These are phyloP conservation scores for Leptothorax acervorum DNA, from an alignment of 2,888 invertebrate species.

Conservation along the genomic window DNA sequence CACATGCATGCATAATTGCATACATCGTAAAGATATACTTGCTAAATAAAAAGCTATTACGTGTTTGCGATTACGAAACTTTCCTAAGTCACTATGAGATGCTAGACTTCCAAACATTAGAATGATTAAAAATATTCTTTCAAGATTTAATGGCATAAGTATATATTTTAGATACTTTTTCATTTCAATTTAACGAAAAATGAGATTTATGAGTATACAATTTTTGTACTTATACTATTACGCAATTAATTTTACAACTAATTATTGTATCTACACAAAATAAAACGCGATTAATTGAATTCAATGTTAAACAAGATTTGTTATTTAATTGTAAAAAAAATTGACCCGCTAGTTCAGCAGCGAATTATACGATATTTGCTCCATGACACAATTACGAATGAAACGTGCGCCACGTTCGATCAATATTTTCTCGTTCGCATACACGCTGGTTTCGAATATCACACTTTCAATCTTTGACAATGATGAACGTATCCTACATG, in stretches of 20 bases:
- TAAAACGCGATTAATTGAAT: not conserved
- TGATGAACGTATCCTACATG: not conserved
- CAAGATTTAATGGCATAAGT: not conserved
- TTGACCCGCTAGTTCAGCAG: not conserved
- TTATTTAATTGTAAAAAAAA: constrained; percentile 30
- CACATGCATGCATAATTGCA: too few species aligned
- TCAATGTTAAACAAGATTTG: not conserved
- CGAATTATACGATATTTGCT: not conserved
- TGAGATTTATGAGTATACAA: not conserved
- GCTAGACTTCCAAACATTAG: not conserved
- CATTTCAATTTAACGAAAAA: not conserved
- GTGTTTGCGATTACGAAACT: not conserved
- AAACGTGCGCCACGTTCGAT: constrained; percentile 10
- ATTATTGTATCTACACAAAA: not conserved
- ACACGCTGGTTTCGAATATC: constrained; percentile 26
- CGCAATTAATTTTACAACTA: not conserved
- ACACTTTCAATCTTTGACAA: constrained; percentile 31
- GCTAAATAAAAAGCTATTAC: not conserved
- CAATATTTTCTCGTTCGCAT: constrained; percentile 14
- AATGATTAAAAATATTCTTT: not conserved
- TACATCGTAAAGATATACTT: not conserved
- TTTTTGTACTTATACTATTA: not conserved
- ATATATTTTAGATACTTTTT: not conserved
- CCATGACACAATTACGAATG: constrained; percentile 13
- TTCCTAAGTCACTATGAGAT: not conserved